A percentile compares a stretch with the other conserved stretches of the same genome.
Conservation (phyloP, 2,888 invertebrate genomes). For the Dicranocentrus wangi region DNA sequence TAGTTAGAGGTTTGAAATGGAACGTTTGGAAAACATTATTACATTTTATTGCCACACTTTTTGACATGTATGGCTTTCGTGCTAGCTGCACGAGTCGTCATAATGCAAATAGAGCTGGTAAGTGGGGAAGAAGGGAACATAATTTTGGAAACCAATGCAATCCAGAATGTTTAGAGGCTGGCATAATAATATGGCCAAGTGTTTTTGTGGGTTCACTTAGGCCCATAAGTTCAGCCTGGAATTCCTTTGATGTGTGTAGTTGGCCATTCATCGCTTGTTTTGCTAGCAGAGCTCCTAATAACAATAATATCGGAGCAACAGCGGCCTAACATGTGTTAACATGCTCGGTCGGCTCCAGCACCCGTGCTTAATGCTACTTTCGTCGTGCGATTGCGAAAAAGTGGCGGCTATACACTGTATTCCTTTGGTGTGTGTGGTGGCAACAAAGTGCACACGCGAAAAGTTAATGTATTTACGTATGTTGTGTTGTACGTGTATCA, state of each 20-base stretch:
- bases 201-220: constrained; percentile 13
- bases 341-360: no score
- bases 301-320: constrained; percentile 36
- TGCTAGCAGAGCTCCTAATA: constrained; percentile 14
- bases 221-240: neutral
- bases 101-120: neutral
- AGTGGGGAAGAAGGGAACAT: neutral
- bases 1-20: constrained; percentile 31
- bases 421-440: no score
- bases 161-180: neutral
- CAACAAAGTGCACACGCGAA: no score
- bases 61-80: constrained; percentile 24
- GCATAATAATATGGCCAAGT: neutral
- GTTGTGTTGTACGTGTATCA: no score
- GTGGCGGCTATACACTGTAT: no score
- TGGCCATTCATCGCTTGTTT: neutral
- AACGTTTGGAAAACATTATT: constrained; percentile 40
- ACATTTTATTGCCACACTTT: constrained; percentile 55
- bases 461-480: no score
- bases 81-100: neutral
- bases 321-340: constrained; percentile 28
- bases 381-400: no score
- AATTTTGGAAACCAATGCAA: neutral
- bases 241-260: constrained; percentile 24
- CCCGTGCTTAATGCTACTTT: no score